Conservation (phyloP, 1,140 invertebrate genomes). For the Ceratosolen solmsi region DNA sequence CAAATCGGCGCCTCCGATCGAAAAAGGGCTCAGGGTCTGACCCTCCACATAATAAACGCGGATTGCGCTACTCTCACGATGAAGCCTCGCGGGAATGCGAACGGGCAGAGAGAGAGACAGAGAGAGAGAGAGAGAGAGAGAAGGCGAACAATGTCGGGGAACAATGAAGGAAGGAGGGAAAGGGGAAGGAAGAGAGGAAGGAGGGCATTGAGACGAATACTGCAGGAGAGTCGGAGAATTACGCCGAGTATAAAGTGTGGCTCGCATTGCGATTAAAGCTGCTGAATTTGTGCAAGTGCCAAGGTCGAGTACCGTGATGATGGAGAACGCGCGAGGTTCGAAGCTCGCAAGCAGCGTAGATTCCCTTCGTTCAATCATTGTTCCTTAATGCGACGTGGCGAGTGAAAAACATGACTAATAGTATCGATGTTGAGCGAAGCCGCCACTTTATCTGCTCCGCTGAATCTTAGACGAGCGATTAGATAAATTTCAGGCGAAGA, state of each 20-base stretch:
- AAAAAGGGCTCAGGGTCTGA: constrained; percentile 20
- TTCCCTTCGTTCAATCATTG: neutral
- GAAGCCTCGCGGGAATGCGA: constrained; percentile 9
- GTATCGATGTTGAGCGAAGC: too few species aligned
- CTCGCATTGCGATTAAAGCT: constrained; percentile 13
- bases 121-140: neutral
- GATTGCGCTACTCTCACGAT: constrained; percentile 16
- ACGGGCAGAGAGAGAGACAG: neutral
- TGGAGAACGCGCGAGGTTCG: neutral
- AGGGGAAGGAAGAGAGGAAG: too few species aligned
- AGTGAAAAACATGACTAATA: too few species aligned
- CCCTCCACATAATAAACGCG: constrained; percentile 38
- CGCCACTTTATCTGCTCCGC: too few species aligned
- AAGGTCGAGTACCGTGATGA: too few species aligned
- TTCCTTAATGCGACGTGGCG: too few species aligned
- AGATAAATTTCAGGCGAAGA: too few species aligned
- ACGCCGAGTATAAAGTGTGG: constrained; percentile 9
- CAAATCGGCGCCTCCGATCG: constrained; percentile 35
- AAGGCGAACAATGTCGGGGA: neutral
- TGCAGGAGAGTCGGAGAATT: constrained; percentile 10
- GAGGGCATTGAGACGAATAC: too few species aligned
- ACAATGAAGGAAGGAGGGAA: neutral
- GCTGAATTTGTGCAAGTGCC: neutral
- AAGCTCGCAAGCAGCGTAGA: too few species aligned
- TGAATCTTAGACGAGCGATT: too few species aligned